phyloP scores from a whole-genome alignment of 2,113 vertebrate genomes.

The Strigops habroptila region DNA sequence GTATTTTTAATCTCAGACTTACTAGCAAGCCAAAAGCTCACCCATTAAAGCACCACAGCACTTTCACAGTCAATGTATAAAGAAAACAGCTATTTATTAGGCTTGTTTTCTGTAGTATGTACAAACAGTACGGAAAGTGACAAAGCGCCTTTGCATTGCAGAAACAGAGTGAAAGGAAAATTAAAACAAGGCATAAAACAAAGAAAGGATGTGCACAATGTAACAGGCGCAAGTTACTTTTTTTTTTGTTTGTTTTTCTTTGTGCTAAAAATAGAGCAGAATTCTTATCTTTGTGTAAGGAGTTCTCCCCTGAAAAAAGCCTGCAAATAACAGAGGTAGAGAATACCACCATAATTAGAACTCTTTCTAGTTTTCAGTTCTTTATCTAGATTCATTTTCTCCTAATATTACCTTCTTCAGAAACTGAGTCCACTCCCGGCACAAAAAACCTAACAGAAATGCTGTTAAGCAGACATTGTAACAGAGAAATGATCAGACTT shows the following conservation, averaged over 20 bases:
- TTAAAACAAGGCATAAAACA: slow-evolving; percentile 11
- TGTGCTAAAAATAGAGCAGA: slow-evolving; percentile 31
- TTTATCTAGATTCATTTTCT: not conserved
- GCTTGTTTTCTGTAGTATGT: not conserved
- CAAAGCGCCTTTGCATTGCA: not conserved
- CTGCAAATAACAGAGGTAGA: not conserved
- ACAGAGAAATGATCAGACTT: not conserved
- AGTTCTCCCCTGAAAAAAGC: not conserved
- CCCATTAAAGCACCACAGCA: not conserved
- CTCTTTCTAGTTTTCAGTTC: not conserved
- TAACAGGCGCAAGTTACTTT: not conserved
- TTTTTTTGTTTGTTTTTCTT: not conserved
- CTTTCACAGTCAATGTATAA: not conserved
- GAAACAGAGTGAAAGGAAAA: not conserved
- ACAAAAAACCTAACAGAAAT: not conserved
- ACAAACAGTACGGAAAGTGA: not conserved
- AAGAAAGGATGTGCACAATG: slow-evolving; percentile 1
- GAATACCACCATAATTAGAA: slow-evolving; percentile 23
- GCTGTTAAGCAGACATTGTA: not conserved
- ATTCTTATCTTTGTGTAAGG: not conserved
- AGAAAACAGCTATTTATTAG: not conserved
- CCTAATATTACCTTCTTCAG: not conserved
- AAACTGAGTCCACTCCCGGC: not conserved
- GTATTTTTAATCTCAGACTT: not conserved
- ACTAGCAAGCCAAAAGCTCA: not conserved